Conservation (phyloP, 2,113 vertebrate species). For the Condylura cristata region DNA sequence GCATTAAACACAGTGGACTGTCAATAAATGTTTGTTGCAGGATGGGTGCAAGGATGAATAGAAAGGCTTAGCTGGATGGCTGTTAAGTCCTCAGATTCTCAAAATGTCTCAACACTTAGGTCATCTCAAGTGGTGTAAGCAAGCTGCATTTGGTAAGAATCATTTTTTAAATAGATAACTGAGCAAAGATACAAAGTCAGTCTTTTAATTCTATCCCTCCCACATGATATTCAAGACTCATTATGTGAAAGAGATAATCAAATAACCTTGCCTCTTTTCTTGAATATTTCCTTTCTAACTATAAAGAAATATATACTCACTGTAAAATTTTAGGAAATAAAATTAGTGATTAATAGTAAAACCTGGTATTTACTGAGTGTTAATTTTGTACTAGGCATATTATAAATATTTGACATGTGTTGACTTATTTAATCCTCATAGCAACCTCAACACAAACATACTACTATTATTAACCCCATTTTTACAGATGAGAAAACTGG, state of each 20-base stretch:
- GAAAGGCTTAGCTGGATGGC: neutral
- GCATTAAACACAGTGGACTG: neutral
- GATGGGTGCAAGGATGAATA: neutral
- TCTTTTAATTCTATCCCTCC: neutral
- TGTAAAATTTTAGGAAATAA: neutral
- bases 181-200: neutral
- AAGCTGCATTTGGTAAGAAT: neutral
- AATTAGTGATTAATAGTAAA: neutral
- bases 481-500: conserved; percentile 32
- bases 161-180: neutral
- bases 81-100: neutral
- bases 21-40: neutral
- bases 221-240: neutral
- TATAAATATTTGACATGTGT: neutral
- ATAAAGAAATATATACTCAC: neutral
- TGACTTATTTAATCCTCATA: neutral
- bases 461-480: neutral
- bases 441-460: neutral
- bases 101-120: neutral
- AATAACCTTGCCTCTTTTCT: neutral
- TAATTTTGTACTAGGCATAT: neutral
- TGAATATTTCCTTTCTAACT: neutral
- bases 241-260: neutral
- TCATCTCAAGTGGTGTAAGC: neutral
- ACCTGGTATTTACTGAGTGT: neutral